These are phyloP conservation scores for Ditula angustiorana DNA, from an alignment of 2,888 invertebrate genomes.

Conservation along the genomic window DNA sequence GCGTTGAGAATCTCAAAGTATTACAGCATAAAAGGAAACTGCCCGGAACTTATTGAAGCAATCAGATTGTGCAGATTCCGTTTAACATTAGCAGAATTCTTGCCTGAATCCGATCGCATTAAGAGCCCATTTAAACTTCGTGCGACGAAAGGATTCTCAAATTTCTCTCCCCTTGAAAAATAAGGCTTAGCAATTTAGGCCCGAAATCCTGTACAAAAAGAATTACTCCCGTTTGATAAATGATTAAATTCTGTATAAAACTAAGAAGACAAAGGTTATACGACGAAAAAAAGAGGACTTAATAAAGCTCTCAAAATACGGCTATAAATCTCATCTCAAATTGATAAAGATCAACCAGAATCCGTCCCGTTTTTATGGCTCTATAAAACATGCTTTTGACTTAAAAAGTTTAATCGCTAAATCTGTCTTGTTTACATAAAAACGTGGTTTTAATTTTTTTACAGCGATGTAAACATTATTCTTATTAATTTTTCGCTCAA, in stretches of 20 bases:
- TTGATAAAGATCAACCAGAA: constrained; percentile 39
- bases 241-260: constrained; percentile 24
- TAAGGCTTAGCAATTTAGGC: constrained; percentile 60
- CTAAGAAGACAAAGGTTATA: constrained; percentile 18
- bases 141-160: constrained; percentile 72
- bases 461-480: constrained; percentile 51
- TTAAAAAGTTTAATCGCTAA: constrained; percentile 43
- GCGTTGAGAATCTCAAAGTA: constrained; percentile 70
- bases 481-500: constrained; percentile 58
- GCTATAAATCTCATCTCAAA: constrained; percentile 30
- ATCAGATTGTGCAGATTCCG: constrained; percentile 80
- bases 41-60: constrained; percentile 81
- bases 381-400: constrained; percentile 43
- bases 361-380: constrained; percentile 40
- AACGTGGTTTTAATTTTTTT: constrained; percentile 32
- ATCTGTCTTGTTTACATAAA: constrained; percentile 49
- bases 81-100: constrained; percentile 79
- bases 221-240: constrained; percentile 25
- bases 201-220: constrained; percentile 28
- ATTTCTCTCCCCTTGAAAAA: constrained; percentile 67
- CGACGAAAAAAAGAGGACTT: constrained; percentile 14
- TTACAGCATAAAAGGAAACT: constrained; percentile 77
- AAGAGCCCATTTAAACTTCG: constrained; percentile 79
- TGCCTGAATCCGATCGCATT: constrained; percentile 78
- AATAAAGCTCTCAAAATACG: constrained; percentile 32